phyloP scores from a whole-genome alignment of 2,888 invertebrate genomes.

The Acrobasis suavella region DNA sequence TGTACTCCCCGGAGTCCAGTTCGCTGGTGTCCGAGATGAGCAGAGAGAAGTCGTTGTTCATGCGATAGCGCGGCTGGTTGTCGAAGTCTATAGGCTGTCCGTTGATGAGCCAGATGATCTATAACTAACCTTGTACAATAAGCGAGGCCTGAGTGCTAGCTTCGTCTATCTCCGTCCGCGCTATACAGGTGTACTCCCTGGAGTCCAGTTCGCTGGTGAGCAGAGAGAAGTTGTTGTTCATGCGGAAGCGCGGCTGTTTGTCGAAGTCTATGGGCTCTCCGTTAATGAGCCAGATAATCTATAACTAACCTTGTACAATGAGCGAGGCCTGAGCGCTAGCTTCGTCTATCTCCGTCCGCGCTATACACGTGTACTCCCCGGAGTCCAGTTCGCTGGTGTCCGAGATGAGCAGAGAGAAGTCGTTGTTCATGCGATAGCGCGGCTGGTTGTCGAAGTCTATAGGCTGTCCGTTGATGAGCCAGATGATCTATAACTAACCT shows the following conservation, averaged over 20 bases:
- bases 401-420: conserved; percentile 96
- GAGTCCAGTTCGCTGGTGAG: conserved; percentile 97
- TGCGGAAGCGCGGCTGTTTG: conserved; percentile 88
- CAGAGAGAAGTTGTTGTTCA: conserved; percentile 94
- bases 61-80: conserved; percentile 88
- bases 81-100: conserved; percentile 94
- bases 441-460: conserved; percentile 94
- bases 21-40: conserved; percentile 97
- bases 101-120: conserved; percentile 94
- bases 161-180: conserved; percentile 93
- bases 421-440: conserved; percentile 90
- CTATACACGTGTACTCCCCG: conserved; percentile 97
- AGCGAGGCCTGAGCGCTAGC: conserved; percentile 93
- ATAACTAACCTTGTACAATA: conserved; percentile 93
- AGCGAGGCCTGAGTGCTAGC: conserved; percentile 93
- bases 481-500: conserved; percentile 90
- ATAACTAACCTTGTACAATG: conserved; percentile 95
- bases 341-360: conserved; percentile 93
- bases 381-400: conserved; percentile 97
- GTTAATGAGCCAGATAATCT: too few relatives aligned
- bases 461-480: conserved; percentile 92
- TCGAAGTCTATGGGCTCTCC: too few relatives aligned
- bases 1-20: conserved; percentile 97
- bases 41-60: conserved; percentile 94
- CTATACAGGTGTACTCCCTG: conserved; percentile 97